Evolutionary conservation across 2,113 vertebrate genomes (phyloP).

Genomic region (Ammospiza nelsoni): DNA sequence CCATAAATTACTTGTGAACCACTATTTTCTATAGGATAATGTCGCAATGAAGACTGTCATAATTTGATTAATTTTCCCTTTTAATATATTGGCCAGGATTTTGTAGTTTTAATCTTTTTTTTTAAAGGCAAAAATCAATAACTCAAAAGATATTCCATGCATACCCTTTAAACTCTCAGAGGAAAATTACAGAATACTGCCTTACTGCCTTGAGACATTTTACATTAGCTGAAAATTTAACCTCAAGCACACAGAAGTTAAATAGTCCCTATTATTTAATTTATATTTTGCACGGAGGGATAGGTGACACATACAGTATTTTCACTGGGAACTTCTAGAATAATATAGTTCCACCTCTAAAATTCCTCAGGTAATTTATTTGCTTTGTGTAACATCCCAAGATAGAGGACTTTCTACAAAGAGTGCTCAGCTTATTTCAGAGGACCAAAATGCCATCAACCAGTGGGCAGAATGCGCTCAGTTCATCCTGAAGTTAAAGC

Average conservation of each 20-base stretch:
- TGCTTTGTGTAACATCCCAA: background rate
- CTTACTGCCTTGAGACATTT: background rate
- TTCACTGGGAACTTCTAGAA: background rate
- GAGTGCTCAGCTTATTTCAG: background rate
- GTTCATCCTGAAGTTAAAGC: background rate
- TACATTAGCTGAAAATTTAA: background rate
- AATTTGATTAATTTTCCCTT: background rate
- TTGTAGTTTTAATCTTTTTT: background rate
- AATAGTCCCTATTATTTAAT: background rate
- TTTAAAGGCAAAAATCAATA: background rate
- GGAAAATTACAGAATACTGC: background rate
- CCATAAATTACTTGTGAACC: background rate
- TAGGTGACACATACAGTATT: fast-evolving
- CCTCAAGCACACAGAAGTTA: background rate
- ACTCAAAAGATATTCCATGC: background rate
- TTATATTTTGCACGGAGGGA: background rate
- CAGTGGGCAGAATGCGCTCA: background rate
- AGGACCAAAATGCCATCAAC: background rate
- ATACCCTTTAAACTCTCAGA: background rate
- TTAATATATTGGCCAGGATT: background rate
- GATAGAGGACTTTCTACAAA: background rate
- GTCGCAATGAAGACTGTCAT: background rate
- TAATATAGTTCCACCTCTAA: background rate
- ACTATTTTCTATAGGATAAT: background rate
- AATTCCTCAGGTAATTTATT: background rate